These are phyloP conservation scores for Rhabdornis inornatus DNA, from an alignment of 2,113 vertebrate genomes.

Conservation along the genomic window DNA sequence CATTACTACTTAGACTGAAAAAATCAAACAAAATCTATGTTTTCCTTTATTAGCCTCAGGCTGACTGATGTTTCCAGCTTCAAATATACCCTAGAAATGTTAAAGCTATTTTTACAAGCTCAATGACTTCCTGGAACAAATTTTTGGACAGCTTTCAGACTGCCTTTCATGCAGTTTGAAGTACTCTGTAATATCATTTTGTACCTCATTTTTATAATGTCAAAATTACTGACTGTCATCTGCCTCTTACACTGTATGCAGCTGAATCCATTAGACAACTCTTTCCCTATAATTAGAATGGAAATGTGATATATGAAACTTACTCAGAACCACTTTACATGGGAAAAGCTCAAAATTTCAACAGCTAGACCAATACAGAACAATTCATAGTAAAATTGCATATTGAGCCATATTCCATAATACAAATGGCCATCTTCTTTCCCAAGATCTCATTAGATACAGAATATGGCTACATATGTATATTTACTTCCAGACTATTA, in stretches of 20 bases:
- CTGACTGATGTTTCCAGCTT: background rate
- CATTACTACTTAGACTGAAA: background rate
- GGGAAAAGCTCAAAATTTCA: background rate
- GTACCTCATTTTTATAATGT: conserved; percentile 8
- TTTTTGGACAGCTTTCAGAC: conserved; percentile 19
- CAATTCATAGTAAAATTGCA: background rate
- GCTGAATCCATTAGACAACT: conserved; percentile 19
- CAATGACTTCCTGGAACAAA: background rate
- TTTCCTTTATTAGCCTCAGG: background rate
- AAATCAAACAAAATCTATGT: background rate
- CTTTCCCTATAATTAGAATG: background rate
- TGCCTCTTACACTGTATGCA: background rate
- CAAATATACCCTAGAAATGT: background rate
- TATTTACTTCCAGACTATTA: background rate
- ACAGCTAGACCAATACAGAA: background rate
- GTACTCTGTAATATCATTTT: background rate
- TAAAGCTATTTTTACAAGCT: conserved; percentile 24
- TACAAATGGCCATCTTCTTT: background rate
- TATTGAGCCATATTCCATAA: background rate
- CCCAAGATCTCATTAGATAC: background rate
- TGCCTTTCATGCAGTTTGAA: background rate
- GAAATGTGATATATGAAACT: background rate
- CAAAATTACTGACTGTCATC: background rate
- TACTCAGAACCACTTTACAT: background rate
- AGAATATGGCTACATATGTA: background rate